These are phyloP conservation scores for Oscheius sp. DNA, from an alignment of 2,888 invertebrate species.

Conservation along the genomic window DNA sequence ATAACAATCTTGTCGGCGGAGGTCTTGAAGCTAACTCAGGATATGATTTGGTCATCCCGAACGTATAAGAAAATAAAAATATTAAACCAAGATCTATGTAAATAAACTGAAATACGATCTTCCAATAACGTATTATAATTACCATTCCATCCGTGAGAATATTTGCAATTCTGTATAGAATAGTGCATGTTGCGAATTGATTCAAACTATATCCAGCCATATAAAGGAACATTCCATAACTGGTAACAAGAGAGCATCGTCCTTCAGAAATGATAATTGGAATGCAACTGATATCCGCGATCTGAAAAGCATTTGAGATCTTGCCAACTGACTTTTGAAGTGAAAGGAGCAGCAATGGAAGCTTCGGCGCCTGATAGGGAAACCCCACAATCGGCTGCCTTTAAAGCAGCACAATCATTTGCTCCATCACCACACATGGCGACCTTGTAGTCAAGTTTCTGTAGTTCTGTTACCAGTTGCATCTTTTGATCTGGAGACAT, in stretches of 20 bases:
- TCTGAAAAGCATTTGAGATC: conserved; percentile 1
- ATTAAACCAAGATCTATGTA: conserved; percentile 75
- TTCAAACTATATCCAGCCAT: conserved; percentile 90
- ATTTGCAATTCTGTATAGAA: conserved; percentile 73
- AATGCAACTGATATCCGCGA: conserved; percentile 69
- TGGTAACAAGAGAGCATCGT: conserved; percentile 90
- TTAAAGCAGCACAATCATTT: conserved; percentile 73
- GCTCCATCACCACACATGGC: conserved; percentile 75
- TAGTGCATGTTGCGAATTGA: conserved; percentile 78
- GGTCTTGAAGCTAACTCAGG: conserved; percentile 58
- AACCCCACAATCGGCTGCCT: conserved; percentile 72
- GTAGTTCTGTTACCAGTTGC: conserved; percentile 74
- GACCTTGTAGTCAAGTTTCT: conserved; percentile 71
- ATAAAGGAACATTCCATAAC: conserved; percentile 96
- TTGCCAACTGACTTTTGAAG: conserved; percentile 75
- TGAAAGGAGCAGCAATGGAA: conserved; percentile 76
- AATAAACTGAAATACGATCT: conserved; percentile 72
- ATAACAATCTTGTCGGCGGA: conserved; percentile 75
- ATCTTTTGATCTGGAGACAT: conserved; percentile 78
- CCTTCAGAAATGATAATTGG: conserved; percentile 73
- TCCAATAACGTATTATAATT: not conserved
- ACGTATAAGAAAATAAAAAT: conserved; percentile 72
- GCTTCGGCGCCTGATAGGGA: conserved; percentile 75
- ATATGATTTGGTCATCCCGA: conserved; percentile 67
- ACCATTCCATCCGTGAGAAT: conserved; percentile 69